Conservation (phyloP, 1,140 invertebrate genomes). For the Nasonia giraulti region DNA sequence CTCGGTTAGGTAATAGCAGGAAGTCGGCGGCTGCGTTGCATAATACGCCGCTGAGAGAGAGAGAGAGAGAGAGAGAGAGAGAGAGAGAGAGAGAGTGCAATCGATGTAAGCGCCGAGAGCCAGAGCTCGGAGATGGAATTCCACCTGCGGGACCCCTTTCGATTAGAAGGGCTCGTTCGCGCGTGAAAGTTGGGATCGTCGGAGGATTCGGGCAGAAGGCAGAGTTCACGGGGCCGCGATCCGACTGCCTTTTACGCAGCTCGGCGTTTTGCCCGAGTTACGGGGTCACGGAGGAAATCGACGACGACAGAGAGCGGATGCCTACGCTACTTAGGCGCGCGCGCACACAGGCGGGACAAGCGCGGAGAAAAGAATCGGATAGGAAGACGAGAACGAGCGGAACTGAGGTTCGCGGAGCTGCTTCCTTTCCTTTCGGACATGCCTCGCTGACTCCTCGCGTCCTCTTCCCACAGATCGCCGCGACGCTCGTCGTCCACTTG, state of each 20-base stretch:
- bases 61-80: too few species aligned
- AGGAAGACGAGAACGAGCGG: constrained; percentile 69
- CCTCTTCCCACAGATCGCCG: constrained; percentile 67
- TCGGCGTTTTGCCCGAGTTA: not conserved
- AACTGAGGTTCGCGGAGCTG: constrained; percentile 71
- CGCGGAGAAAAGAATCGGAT: constrained; percentile 56
- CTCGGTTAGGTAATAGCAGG: constrained; percentile 44
- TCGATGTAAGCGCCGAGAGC: not conserved
- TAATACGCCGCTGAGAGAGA: constrained; percentile 12
- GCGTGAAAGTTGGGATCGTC: not conserved
- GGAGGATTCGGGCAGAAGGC: too few species aligned
- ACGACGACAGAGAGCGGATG: constrained; percentile 43
- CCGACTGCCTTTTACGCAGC: too few species aligned
- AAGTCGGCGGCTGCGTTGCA: constrained; percentile 35
- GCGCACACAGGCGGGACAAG: too few species aligned
- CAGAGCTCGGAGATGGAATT: constrained; percentile 9
- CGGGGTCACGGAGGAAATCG: constrained; percentile 46
- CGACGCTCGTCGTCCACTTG: not conserved
- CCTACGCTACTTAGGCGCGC: not conserved
- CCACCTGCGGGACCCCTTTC: not conserved
- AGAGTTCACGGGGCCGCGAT: too few species aligned
- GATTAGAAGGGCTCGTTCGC: not conserved
- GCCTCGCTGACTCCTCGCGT: constrained; percentile 65
- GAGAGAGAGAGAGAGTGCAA: too few species aligned
- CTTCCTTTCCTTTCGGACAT: constrained; percentile 72